These are phyloP conservation scores for Cladopsammia gracilis DNA, from an alignment of 64 coral and sea anemone species.

Conservation along the genomic window DNA sequence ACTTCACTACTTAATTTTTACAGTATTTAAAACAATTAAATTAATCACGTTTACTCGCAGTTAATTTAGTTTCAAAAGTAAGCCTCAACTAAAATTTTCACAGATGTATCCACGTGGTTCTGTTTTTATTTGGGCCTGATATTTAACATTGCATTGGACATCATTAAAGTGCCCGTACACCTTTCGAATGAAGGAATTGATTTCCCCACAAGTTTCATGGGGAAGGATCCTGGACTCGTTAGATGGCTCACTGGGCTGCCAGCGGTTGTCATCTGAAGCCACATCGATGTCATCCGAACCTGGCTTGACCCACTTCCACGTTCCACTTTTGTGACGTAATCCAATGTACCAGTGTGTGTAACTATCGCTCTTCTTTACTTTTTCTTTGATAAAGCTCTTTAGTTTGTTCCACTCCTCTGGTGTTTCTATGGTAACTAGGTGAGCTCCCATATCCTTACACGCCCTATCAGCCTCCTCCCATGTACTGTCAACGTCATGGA, in stretches of 20 bases:
- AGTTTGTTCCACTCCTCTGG: background rate
- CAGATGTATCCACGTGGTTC: background rate
- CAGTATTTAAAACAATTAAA: too few species aligned
- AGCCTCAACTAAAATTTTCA: background rate
- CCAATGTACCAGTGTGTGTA: background rate
- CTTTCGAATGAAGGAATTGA: background rate
- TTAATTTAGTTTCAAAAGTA: too few species aligned
- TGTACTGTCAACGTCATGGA: background rate
- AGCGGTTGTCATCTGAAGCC: background rate
- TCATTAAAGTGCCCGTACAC: background rate
- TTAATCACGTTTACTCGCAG: too few species aligned
- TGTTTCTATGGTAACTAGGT: slow-evolving; percentile 16
- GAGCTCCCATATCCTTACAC: background rate
- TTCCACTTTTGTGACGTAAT: slow-evolving; percentile 1
- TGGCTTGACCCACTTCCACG: background rate
- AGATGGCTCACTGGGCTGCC: background rate
- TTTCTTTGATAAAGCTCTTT: background rate
- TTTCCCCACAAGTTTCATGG: background rate
- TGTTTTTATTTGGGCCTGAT: background rate
- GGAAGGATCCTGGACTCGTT: too few species aligned
- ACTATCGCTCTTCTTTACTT: background rate
- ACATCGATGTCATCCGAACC: background rate
- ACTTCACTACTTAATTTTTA: too few species aligned
- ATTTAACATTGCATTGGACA: background rate
- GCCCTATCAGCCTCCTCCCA: background rate